phyloP scores from a whole-genome alignment of 2,797 vertebrate species.

The Neosilurus hyrtlii region DNA sequence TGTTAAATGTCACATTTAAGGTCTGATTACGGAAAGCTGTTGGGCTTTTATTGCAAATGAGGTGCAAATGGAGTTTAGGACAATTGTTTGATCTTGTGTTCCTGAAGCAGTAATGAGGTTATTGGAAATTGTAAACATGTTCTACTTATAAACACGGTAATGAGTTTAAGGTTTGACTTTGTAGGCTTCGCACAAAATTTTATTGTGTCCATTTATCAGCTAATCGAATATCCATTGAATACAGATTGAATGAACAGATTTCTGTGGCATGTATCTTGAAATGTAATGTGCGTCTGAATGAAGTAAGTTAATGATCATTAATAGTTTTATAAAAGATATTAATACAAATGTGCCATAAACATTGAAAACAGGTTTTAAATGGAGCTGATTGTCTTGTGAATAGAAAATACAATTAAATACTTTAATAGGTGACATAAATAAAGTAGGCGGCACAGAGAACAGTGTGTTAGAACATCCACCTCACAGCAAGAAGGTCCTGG shows the following conservation, averaged over 20 bases:
- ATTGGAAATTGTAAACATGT: not conserved
- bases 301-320: not conserved
- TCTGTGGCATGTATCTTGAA: not conserved
- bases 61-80: not conserved
- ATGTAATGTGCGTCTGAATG: not conserved
- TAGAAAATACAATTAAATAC: too few relatives aligned
- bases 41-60: slow-evolving; percentile 12
- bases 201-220: not conserved
- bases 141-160: not conserved
- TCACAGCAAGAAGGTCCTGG: too few relatives aligned
- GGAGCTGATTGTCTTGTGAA: not conserved
- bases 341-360: not conserved
- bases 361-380: not conserved
- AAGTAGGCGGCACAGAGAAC: too few relatives aligned
- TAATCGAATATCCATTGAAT: not conserved
- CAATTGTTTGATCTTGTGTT: not conserved
- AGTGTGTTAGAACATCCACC: too few relatives aligned
- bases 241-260: not conserved
- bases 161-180: not conserved
- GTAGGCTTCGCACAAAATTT: not conserved
- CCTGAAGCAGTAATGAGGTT: slow-evolving; percentile 2
- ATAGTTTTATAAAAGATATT: not conserved
- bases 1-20: slow-evolving; percentile 35
- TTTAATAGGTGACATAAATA: too few relatives aligned
- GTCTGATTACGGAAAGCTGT: slow-evolving; percentile 20